A percentile compares a stretch with the other conserved stretches of the same genome.
phyloP scores from a whole-genome alignment of 1,140 invertebrate genomes.

The Saccostrea cuccullata region DNA sequence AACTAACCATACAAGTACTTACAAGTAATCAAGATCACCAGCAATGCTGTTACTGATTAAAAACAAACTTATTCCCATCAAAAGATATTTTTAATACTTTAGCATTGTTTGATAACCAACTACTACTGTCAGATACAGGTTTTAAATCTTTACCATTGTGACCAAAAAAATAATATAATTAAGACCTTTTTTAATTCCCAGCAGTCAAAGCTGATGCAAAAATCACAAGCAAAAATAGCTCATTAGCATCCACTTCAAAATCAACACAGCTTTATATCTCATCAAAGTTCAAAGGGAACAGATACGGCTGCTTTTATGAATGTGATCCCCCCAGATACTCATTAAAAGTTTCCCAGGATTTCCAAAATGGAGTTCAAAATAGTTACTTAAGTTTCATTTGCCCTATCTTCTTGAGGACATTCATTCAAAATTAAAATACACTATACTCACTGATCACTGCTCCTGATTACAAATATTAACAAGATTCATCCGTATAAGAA shows the following conservation, averaged over 20 bases:
- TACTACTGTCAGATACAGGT: too few species aligned
- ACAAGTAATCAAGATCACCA: conserved; percentile 12
- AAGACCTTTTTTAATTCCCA: not conserved
- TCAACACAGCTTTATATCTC: not conserved
- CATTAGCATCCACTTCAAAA: conserved; percentile 2
- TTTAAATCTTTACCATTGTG: not conserved
- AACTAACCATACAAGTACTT: not conserved
- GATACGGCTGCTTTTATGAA: too few species aligned
- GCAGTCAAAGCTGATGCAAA: not conserved
- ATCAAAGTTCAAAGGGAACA: too few species aligned
- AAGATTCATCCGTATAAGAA: not conserved
- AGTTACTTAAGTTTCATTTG: too few species aligned
- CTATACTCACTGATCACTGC: conserved; percentile 21
- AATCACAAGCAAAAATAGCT: not conserved
- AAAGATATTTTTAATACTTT: not conserved
- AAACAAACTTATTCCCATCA: conserved; percentile 9
- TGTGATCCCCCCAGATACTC: too few species aligned
- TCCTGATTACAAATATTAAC: not conserved
- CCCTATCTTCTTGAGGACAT: too few species aligned
- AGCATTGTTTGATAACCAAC: not conserved
- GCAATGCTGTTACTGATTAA: conserved; percentile 29
- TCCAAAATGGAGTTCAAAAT: too few species aligned
- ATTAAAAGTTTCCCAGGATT: too few species aligned
- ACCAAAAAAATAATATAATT: not conserved
- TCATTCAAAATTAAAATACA: too few species aligned